Evolutionary conservation across 2,113 vertebrate species (phyloP), one percentile per base, ranked within the genome.

Genomic region (Australoheros scitulus): DNA sequence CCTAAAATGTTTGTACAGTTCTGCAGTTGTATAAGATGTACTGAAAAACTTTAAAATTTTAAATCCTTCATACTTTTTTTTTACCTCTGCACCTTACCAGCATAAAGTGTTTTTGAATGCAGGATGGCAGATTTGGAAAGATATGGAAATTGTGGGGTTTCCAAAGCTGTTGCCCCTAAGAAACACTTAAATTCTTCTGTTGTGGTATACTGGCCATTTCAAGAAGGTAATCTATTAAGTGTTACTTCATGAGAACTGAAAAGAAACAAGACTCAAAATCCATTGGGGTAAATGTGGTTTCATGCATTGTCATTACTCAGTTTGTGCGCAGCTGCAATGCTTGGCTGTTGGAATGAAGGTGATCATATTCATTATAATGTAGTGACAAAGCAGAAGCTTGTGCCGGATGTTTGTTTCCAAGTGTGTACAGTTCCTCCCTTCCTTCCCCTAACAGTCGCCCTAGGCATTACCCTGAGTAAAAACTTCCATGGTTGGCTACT

Each of bases 371-470:
- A 60, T 87, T 20, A 6, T 41, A 43, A 77, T 76, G 38, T 41
- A 65, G 64, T 58, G 81, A 85, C 70, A 75, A 61, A 76, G 32
- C 77, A 74, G 61, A 77, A 61, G 75, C 61, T 5, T 88, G 56
- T 47, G 77, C 68, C 0, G 34, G 50, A 84, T 89, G 86, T 86
- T 90, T 91, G 70, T 81, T 87, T 81, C 56, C 65, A 52, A 72
- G 18, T 22, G 36, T 38, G 74, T 68, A 63, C 50, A 81, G 77
- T 88, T 81, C 77, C 88, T 84, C 81, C 88, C 82, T 93, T 90
- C 89, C 88, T 93, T 91, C 89, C 92, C 91, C 43, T 56, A 22
- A 76, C 55, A 61, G 55, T 79, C 11, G 5, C 81, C 63, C 15
- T 34, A 14, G 81, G 63, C 77, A 57, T 79, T 13, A 83, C 76